Conservation (phyloP, 1,140 invertebrate genomes). For the Drepana arcuata region DNA sequence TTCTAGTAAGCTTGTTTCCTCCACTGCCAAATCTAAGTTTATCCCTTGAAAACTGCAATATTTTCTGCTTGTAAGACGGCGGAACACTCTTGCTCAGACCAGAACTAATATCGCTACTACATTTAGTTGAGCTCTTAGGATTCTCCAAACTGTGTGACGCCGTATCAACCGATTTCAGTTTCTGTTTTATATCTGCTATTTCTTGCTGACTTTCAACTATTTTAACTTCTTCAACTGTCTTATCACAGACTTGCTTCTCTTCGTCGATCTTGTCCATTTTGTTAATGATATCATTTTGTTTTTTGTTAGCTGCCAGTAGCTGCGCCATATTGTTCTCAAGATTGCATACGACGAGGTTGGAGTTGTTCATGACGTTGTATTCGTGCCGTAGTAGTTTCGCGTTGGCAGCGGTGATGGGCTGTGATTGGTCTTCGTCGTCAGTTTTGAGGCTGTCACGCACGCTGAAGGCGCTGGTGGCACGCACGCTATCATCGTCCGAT, state of each 20-base stretch:
- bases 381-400: constrained; percentile 64
- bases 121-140: constrained; percentile 61
- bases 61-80: constrained; percentile 67
- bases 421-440: constrained; percentile 73
- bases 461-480: constrained; percentile 66
- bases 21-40: constrained; percentile 65
- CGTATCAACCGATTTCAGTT: constrained; percentile 44
- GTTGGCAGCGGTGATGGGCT: constrained; percentile 61
- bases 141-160: constrained; percentile 62
- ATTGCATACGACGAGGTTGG: constrained; percentile 74
- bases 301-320: constrained; percentile 50
- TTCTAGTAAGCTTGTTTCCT: constrained; percentile 61
- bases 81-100: constrained; percentile 68
- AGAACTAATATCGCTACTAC: constrained; percentile 55
- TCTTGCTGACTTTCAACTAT: constrained; percentile 22
- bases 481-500: constrained; percentile 67
- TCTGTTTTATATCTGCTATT: constrained; percentile 31
- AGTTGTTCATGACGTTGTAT: constrained; percentile 67
- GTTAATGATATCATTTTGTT: constrained; percentile 39
- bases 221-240: constrained; percentile 44
- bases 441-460: constrained; percentile 73
- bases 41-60: constrained; percentile 65
- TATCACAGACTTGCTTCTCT: constrained; percentile 40
- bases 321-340: constrained; percentile 72
- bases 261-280: constrained; percentile 64